phyloP scores from a whole-genome alignment of 2,113 vertebrate species.

The Syrrhaptes paradoxus region DNA sequence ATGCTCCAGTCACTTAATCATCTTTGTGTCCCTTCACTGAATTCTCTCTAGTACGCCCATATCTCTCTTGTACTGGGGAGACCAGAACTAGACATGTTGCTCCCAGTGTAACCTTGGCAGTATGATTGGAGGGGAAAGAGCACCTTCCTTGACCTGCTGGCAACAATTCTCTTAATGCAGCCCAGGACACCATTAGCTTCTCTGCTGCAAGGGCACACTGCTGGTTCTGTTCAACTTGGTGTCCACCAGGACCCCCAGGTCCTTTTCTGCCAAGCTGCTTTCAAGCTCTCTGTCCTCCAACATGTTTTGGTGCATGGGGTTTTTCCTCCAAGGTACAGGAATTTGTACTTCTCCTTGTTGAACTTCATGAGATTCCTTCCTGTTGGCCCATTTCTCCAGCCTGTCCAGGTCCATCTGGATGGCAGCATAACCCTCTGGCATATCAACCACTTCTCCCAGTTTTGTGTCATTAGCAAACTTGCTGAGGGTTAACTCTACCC shows the following conservation, averaged over 20 bases:
- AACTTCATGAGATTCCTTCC: too few relatives aligned
- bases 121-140: background rate
- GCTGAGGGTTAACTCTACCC: background rate
- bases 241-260: background rate
- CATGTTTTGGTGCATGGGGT: background rate
- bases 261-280: background rate
- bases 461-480: background rate
- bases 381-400: too few relatives aligned
- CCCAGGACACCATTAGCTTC: background rate
- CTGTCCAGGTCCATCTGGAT: too few relatives aligned
- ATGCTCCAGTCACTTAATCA: background rate
- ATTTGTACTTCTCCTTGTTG: background rate
- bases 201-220: background rate
- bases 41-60: background rate
- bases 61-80: background rate
- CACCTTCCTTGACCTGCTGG: background rate
- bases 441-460: background rate
- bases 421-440: background rate
- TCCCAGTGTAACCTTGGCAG: background rate
- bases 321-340: background rate
- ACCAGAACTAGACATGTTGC: background rate
- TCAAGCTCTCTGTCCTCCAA: background rate
- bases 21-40: background rate
- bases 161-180: background rate
- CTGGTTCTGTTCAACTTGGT: background rate